Evolutionary conservation across 1,140 invertebrate genomes (phyloP), one percentile per base, ranked within the genome.

Genomic region (Platyscapa corneri): DNA sequence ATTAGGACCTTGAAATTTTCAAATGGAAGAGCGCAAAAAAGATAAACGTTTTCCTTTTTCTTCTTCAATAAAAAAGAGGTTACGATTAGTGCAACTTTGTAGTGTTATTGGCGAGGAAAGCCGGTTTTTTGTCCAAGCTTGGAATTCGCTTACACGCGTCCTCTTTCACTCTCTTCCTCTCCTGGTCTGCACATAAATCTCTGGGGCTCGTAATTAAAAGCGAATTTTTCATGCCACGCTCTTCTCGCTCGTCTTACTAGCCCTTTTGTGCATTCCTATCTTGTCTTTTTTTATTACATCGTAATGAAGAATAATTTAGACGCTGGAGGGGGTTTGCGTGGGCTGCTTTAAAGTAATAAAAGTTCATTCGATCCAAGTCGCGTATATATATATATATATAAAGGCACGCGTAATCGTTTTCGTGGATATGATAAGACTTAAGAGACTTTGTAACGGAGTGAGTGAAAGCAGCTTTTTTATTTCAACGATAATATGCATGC

Each of bases 141-240:
- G 78, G 78, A 86, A 86, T 85, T 85, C 56, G 64, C 86, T 77
- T 86, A 81, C 85, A 64, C 74, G 67, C 53, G 30, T 56, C 65
- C 80, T 49, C 65, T 53, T n/a, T 39, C 37, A 5, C 60, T 67
- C 78, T 20, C 60, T 27, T 39, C 27, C 39, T 42, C 78, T 42
- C 78, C 5, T 16, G 78, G 67, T 79, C 53, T 16, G 74, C 30
- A 60, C 78, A 76, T 77, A 82, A 70, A 87, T 81, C 77, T 88
- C 72, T 76, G 76, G 60, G 65, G 60, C 74, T 79, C 65, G 79
- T 87, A 81, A 88, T 88, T 89, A 87, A 83, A 76, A 37, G 83
- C 82, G 67, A 89, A 88, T 88, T 80, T 87, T 86, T 84, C 85
- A 83, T 46, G 49, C 78, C 56, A 46, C 34, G 16, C 60, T 39